phyloP scores from a whole-genome alignment of 2,113 vertebrate species.

The Chloroceryle aenea region DNA sequence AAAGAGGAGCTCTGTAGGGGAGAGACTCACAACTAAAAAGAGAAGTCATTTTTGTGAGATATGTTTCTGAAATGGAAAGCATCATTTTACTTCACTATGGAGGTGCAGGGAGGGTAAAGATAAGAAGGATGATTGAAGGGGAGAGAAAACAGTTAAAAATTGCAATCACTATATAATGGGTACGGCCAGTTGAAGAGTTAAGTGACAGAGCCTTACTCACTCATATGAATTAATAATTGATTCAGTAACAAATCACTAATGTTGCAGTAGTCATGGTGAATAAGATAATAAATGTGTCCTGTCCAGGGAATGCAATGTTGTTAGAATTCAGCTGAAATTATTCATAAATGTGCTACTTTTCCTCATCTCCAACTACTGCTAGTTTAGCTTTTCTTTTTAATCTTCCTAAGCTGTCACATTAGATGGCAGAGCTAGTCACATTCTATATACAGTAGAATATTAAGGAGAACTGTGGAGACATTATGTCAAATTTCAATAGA shows the following conservation, averaged over 20 bases:
- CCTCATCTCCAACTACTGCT: conserved; percentile 78
- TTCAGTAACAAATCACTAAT: conserved; percentile 86
- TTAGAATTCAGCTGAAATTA: conserved; percentile 85
- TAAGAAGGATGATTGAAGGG: neutral
- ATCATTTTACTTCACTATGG: neutral
- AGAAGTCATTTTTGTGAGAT: neutral
- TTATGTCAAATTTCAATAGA: conserved; percentile 76
- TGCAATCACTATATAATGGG: neutral
- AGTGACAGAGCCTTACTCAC: conserved; percentile 75
- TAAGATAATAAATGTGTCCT: conserved; percentile 84
- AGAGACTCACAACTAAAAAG: neutral
- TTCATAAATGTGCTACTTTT: conserved; percentile 85
- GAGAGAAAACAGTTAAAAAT: conserved; percentile 9
- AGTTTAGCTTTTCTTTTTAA: conserved; percentile 83
- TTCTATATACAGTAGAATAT: conserved; percentile 76
- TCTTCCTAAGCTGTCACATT: conserved; percentile 82
- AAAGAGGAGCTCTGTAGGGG: neutral
- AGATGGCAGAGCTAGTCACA: conserved; percentile 74
- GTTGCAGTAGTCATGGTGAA: conserved; percentile 82
- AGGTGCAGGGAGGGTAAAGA: neutral
- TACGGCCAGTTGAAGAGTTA: conserved; percentile 71
- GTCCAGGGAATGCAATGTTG: conserved; percentile 83
- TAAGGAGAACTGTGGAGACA: conserved; percentile 70
- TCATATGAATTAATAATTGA: conserved; percentile 84
- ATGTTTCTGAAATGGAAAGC: neutral